These are phyloP conservation scores for Drosophila diplacantha DNA, from an alignment of 2,888 invertebrate genomes.

Conservation along the genomic window DNA sequence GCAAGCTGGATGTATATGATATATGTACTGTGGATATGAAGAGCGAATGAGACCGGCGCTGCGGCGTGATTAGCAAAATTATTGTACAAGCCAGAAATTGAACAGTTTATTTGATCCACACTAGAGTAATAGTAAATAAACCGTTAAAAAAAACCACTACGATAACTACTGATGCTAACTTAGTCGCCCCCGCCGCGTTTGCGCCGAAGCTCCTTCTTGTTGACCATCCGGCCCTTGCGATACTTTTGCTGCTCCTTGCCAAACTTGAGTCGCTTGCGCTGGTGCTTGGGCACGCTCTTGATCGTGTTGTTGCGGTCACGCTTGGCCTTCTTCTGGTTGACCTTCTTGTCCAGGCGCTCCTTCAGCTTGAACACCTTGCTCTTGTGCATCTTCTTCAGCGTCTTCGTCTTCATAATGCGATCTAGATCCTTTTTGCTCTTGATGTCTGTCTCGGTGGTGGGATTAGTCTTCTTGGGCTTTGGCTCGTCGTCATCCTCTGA, in stretches of 20 bases:
- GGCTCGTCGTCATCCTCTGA: conserved; percentile 1
- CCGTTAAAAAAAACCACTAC: conserved; percentile 50
- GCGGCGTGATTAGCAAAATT: conserved; percentile 63
- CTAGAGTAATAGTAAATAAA: conserved; percentile 69
- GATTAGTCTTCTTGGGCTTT: conserved; percentile 6
- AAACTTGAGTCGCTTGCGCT: conserved; percentile 67
- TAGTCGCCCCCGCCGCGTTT: conserved; percentile 54
- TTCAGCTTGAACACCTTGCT: conserved; percentile 88
- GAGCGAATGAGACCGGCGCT: conserved; percentile 22
- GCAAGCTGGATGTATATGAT: conserved; percentile 51
- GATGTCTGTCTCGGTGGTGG: conserved; percentile 17
- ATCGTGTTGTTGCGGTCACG: conserved; percentile 74
- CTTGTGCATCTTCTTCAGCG: conserved; percentile 85
- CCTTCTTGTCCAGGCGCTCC: conserved; percentile 83
- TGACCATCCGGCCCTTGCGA: conserved; percentile 71
- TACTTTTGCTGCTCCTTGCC: conserved; percentile 52
- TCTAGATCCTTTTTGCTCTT: conserved; percentile 83
- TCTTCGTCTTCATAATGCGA: conserved; percentile 83
- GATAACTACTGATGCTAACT: conserved; percentile 19
- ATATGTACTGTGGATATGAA: conserved; percentile 22
- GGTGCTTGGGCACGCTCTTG: conserved; percentile 74
- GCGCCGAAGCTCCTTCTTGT: conserved; percentile 65
- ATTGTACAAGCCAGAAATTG: conserved; percentile 37
- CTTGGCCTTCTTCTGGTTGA: conserved; percentile 84
- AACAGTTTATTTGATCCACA: conserved; percentile 46